Base-by-base conservation (phyloP, 64 coral and sea anemone species). In the Dendrophyllia cribrosa region DNA sequence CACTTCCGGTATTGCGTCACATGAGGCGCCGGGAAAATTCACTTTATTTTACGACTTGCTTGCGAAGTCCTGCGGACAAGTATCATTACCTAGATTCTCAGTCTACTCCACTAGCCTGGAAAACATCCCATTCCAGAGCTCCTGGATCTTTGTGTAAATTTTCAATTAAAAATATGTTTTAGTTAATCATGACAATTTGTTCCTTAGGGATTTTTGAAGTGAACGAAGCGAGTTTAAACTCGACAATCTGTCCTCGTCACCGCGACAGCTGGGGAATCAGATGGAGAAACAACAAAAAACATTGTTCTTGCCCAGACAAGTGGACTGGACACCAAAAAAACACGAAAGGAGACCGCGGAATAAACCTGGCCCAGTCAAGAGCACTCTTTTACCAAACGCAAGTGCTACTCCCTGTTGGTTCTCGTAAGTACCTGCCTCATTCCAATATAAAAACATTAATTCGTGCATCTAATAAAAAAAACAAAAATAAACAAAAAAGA, bases 181-280 rank as follows among this genome's bases (percentile, higher is more conserved):
- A n/a, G n/a, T n/a, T 59, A 1, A 59, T 10, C 58, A 59, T 59
- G 58, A n/a, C 15, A 10, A 79, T 79, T 11, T 48, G 8, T 66
- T 16, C 20, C 5, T 15, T 19, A 87, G 67, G 66, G 14, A 51
- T 87, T 21, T 87, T 87, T 34, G 45, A 61, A 53, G 19, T 72
- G 20, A 17, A 72, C 15, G 85, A 87, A 23, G 7, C 20, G 45
- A 45, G 58, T 52, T 53, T 53, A 9, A 69, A 60, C 26, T 22
- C 59, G 22, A 91, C 89, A 24, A 82, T 83, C 15, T 91, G 89
- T 58, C 76, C 89, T 69, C 63, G 89, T 43, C 89, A 91, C 82
- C 47, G 77, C 46, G 89, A 91, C 51, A 19, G 44, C 58, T 58
- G 52, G 49, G 89, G 65, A 60, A n/a, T 82, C 14, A 78, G 89